phyloP scores from a whole-genome alignment of 2,113 vertebrate species.

The Lagopus leucura region DNA sequence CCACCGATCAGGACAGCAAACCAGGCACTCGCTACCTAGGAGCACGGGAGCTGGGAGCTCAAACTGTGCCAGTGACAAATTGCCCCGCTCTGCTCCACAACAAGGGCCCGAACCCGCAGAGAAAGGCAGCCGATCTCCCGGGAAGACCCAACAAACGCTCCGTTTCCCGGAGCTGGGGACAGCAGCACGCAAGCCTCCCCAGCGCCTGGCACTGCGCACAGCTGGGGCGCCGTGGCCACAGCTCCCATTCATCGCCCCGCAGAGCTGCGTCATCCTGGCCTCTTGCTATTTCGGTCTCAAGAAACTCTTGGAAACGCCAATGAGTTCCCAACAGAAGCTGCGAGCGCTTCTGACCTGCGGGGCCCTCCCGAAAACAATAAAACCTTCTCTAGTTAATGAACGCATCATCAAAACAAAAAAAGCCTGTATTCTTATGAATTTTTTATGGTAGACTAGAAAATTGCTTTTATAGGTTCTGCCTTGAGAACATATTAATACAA shows the following conservation, averaged over 20 bases:
- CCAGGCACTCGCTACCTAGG: not conserved
- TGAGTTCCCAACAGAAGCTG: slow-evolving; percentile 50
- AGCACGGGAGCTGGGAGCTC: not conserved
- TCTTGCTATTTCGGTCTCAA: slow-evolving; percentile 61
- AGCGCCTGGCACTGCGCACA: not conserved
- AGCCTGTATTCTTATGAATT: slow-evolving; percentile 64
- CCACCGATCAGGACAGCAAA: not conserved
- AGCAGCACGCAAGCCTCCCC: not conserved
- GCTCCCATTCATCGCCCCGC: slow-evolving; percentile 41
- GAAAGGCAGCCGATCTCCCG: rapidly evolving
- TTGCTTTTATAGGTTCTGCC: slow-evolving; percentile 66
- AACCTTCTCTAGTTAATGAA: slow-evolving; percentile 61
- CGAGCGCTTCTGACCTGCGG: slow-evolving; percentile 69
- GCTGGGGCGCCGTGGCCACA: slow-evolving; percentile 33
- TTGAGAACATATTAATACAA: slow-evolving; percentile 68
- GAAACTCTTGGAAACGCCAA: slow-evolving; percentile 51
- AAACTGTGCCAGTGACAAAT: not conserved
- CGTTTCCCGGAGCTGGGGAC: not conserved
- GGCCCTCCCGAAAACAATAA: slow-evolving; percentile 63
- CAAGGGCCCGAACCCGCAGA: not conserved
- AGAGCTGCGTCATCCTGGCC: slow-evolving; percentile 64
- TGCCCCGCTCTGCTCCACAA: not conserved
- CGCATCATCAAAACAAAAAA: slow-evolving; percentile 64
- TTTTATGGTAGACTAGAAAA: slow-evolving; percentile 54
- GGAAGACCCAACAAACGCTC: not conserved